Percentiles rank a stretch among this genome's conserved stretches.
Conservation (phyloP, 64 coral and sea anemone species). For the Montipora sp. region DNA sequence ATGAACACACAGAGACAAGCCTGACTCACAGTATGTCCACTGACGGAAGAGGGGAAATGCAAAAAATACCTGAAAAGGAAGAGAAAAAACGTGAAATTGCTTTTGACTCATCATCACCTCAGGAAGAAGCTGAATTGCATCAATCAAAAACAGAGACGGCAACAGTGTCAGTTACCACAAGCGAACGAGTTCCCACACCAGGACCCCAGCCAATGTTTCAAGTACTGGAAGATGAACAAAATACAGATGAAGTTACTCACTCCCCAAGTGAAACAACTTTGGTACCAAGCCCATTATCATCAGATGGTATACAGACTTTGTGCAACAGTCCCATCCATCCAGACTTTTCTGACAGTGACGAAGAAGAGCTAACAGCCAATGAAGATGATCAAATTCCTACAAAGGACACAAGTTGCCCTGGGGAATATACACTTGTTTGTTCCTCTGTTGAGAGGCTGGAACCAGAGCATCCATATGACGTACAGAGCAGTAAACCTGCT, state of each 20-base stretch:
- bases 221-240: background rate
- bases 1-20: background rate
- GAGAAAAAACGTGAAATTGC: background rate
- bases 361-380: slow-evolving; percentile 13
- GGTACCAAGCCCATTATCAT: slow-evolving; percentile 28
- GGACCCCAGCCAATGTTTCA: background rate
- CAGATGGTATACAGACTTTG: slow-evolving; percentile 30
- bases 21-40: background rate
- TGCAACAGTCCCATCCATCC: slow-evolving; percentile 24
- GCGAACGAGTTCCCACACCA: slow-evolving; percentile 31
- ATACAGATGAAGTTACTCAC: background rate
- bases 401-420: slow-evolving; percentile 22
- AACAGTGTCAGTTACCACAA: background rate
- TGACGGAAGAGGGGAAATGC: background rate
- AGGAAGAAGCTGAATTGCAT: background rate
- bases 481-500: background rate
- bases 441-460: slow-evolving; percentile 35
- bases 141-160: background rate
- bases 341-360: slow-evolving; percentile 4
- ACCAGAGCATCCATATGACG: slow-evolving; percentile 44
- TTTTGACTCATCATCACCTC: background rate
- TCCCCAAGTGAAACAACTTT: slow-evolving; percentile 34
- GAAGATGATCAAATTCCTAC: slow-evolving; percentile 48
- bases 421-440: background rate
- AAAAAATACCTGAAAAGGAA: slow-evolving; percentile 17